Percentiles rank a stretch among this genome's conserved stretches.
phyloP scores from a whole-genome alignment of 2,888 invertebrate genomes.

The Pemphredon lugubris region DNA sequence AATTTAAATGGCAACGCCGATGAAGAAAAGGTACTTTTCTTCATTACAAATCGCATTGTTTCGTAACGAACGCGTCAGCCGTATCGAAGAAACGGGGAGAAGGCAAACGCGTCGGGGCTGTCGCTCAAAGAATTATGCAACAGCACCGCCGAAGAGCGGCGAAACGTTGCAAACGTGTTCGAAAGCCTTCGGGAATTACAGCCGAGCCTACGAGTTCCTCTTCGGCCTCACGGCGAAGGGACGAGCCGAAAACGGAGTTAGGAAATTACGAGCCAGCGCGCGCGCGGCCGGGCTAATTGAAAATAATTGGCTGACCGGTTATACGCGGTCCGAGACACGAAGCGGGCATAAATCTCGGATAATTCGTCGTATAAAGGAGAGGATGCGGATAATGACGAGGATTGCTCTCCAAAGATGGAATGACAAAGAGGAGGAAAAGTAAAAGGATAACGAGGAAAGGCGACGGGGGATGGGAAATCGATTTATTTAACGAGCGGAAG shows the following conservation, averaged over 20 bases:
- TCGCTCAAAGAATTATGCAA: too few relatives aligned
- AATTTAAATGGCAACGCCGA: background rate
- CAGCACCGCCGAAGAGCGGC: too few relatives aligned
- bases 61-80: too few relatives aligned
- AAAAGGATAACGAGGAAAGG: conserved; percentile 12
- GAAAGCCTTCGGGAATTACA: conserved; percentile 34
- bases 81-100: too few relatives aligned
- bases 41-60: too few relatives aligned
- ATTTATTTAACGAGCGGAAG: conserved; percentile 41
- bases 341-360: conserved; percentile 66
- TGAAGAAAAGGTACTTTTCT: too few relatives aligned
- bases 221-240: conserved; percentile 3
- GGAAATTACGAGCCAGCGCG: conserved; percentile 57
- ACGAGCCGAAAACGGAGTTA: conserved; percentile 59
- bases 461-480: conserved; percentile 33
- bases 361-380: conserved; percentile 65
- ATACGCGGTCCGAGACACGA: conserved; percentile 60
- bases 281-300: conserved; percentile 64
- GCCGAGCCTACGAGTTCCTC: conserved; percentile 8
- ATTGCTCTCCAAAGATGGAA: conserved; percentile 24
- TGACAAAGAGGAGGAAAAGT: conserved; percentile 28
- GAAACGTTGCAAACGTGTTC: conserved; percentile 32
- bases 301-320: conserved; percentile 67
- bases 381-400: conserved; percentile 61
- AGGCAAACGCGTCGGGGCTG: too few relatives aligned